A percentile compares a stretch with the other conserved stretches of the same genome.
phyloP scores from a whole-genome alignment of 2,888 invertebrate species.

The Pardosa pseudoannulata region DNA sequence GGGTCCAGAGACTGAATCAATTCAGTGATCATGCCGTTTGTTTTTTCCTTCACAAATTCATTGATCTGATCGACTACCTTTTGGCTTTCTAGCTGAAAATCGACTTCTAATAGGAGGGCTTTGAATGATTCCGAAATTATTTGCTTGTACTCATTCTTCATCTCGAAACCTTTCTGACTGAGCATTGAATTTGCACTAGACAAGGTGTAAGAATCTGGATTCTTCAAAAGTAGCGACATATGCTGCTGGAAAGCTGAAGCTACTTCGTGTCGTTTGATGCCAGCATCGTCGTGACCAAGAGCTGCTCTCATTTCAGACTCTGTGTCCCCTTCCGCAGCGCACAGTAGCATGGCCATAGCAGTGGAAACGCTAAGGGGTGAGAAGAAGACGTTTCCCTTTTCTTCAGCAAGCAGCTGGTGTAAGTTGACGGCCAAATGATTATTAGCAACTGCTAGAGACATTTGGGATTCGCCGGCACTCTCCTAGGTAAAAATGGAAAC shows the following conservation, averaged over 20 bases:
- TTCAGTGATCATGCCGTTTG: conserved; percentile 42
- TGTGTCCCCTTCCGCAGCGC: conserved; percentile 32
- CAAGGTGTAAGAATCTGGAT: conserved; percentile 26
- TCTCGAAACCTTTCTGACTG: conserved; percentile 11
- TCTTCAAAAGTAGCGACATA: background rate
- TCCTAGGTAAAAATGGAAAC: background rate
- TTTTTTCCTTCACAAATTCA: conserved; percentile 19
- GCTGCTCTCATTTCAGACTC: conserved; percentile 17
- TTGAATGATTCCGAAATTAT: conserved; percentile 52
- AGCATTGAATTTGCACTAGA: conserved; percentile 32
- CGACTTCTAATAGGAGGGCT: conserved; percentile 38
- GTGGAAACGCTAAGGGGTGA: conserved; percentile 28
- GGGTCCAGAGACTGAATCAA: conserved; percentile 51
- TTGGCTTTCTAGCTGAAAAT: conserved; percentile 37
- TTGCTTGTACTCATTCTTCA: conserved; percentile 30
- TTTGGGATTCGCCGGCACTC: no score
- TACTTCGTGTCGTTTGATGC: background rate
- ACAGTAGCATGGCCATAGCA: conserved; percentile 43
- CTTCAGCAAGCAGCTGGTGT: background rate
- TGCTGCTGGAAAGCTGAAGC: background rate
- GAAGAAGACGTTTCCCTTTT: conserved; percentile 37
- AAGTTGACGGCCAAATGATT: conserved; percentile 13
- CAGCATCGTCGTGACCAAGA: conserved; percentile 3
- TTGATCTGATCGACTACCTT: conserved; percentile 22
- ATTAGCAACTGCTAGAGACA: background rate